Base-by-base conservation (phyloP, 2,113 vertebrate species). In the Gambusia affinis region DNA sequence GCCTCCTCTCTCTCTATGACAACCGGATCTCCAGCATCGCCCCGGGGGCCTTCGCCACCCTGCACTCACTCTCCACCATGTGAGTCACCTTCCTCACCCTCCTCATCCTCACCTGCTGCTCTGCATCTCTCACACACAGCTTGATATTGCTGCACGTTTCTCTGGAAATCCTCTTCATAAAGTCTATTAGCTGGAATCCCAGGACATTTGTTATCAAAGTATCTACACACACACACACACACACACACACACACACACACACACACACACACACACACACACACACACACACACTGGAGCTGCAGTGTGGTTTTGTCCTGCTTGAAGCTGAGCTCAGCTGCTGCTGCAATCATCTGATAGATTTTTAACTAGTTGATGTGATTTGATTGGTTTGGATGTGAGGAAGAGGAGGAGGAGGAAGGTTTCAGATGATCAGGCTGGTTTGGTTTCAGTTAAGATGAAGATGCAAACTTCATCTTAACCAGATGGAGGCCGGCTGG, bases 11-110 rank as follows among this genome's bases (percentile, higher is more conserved):
- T 0, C 95, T 99, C 15, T 99, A 99, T 2, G 98, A 99, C 94
- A 99, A 99, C 81, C 94, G 95, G 70, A 98, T 99, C 90, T 95
- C 95, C 91, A 97, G 96, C 75, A 96, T 99, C 84, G 96, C 96
- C 69, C 97, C 97, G 0, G 98, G 97, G 84, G 96, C 98, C 88
- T 99, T 99, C 93, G 95, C 93, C 92, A 99, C 97, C 0, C 94
- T 99, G 4, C 96, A 98, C 83, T 99, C 98, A 64, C 93, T 99
- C 84, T 99, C 98, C 57, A 99, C 98, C 81, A 98, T 99, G 98
- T 99, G 84, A 97, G 98, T 44, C 10, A 12, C 35, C 35, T 37
- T 37, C 35, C 10, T 37, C 35, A 37, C 35, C 33, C 35, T 37
- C 10, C 10, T 37, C 35, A 37, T 37, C 35, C 35, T 37, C 35